Conservation (phyloP, 2,888 invertebrate genomes). For the Noctua fimbriata region DNA sequence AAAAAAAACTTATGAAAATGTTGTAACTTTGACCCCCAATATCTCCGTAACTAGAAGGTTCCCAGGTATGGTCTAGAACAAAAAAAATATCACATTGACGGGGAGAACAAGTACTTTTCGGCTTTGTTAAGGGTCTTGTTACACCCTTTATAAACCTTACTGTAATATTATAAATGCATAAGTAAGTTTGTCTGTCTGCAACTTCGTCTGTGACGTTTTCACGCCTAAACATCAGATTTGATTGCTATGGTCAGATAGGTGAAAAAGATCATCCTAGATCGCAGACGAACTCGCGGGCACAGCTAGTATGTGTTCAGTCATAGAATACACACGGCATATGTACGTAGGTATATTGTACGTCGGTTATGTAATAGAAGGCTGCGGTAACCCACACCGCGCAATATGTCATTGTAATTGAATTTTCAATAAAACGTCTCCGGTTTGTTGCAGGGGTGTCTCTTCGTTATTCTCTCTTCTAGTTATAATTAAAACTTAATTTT, state of each 20-base stretch:
- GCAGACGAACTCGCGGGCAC: neutral
- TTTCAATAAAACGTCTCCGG: constrained; percentile 62
- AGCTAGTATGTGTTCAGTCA: neutral
- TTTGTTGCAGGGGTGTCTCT: constrained; percentile 50
- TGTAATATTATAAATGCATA: neutral
- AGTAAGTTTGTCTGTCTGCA: neutral
- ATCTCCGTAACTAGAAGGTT: too few species aligned
- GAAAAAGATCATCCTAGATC: neutral
- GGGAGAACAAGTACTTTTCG: too few species aligned
- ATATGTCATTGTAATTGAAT: constrained; percentile 70
- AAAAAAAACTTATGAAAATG: too few species aligned
- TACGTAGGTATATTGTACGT: constrained; percentile 15
- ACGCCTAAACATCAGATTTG: neutral
- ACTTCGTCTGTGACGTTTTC: neutral
- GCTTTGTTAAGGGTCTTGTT: too few species aligned
- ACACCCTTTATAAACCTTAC: too few species aligned
- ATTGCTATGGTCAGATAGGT: neutral
- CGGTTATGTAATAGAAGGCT: constrained; percentile 64
- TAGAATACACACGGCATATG: neutral
- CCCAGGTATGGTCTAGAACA: too few species aligned
- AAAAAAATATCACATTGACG: too few species aligned
- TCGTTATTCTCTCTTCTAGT: neutral
- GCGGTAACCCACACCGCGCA: constrained; percentile 63
- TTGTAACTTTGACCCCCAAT: too few species aligned
- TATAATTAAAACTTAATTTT: too few species aligned